phyloP scores from a whole-genome alignment of 2,113 vertebrate genomes.

The Macrotus californicus region DNA sequence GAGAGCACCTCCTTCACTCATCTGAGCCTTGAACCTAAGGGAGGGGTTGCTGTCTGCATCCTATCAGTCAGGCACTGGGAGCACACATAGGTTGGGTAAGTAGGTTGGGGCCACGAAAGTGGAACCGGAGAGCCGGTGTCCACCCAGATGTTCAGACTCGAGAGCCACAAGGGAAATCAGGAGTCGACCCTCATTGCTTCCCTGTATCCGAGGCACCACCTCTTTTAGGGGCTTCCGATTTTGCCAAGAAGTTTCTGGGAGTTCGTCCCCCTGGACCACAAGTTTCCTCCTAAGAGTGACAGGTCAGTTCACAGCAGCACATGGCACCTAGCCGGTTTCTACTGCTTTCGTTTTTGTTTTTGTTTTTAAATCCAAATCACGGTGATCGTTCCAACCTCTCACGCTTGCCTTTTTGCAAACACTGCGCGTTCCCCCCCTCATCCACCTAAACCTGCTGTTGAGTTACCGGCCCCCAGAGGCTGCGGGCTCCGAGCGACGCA shows the following conservation, averaged over 20 bases:
- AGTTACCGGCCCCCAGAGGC: conserved; percentile 79
- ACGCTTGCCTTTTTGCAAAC: conserved; percentile 63
- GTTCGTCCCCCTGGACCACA: neutral
- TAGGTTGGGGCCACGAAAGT: no score
- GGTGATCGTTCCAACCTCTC: conserved; percentile 34
- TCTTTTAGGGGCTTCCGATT: neutral
- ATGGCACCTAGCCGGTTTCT: neutral
- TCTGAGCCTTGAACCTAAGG: neutral
- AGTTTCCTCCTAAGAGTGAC: neutral
- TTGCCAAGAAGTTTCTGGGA: neutral
- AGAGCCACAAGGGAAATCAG: fast-evolving
- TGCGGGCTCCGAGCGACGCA: conserved; percentile 68
- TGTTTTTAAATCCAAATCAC: neutral
- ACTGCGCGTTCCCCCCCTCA: conserved; percentile 67
- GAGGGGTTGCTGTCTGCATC: neutral
- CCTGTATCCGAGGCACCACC: fast-evolving
- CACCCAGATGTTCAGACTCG: fast-evolving
- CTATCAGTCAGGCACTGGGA: neutral
- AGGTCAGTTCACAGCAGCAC: neutral
- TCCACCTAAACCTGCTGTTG: conserved; percentile 76
- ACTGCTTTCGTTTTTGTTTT: neutral
- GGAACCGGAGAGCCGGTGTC: fast-evolving
- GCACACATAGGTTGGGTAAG: neutral
- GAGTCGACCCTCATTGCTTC: fast-evolving
- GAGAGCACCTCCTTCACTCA: neutral